phyloP scores from a whole-genome alignment of 2,797 vertebrate species.

The Sebastes aleutianus region DNA sequence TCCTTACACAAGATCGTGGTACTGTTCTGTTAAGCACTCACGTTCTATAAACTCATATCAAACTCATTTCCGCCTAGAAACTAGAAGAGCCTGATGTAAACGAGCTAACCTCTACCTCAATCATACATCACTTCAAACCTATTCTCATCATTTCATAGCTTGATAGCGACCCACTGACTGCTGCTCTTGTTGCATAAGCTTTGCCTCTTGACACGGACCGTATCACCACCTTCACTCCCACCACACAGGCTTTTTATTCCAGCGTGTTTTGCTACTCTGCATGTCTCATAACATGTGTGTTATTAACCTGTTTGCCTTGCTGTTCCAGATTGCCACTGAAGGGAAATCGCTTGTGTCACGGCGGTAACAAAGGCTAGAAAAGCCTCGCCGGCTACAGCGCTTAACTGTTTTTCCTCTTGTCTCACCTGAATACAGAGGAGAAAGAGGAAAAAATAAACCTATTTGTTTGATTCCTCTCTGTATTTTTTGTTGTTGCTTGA shows the following conservation, averaged over 20 bases:
- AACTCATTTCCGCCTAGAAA: background rate
- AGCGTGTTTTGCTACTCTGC: slow-evolving; percentile 60
- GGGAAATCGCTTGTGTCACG: slow-evolving; percentile 74
- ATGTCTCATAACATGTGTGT: slow-evolving; percentile 79
- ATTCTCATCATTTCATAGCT: background rate
- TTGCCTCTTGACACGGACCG: slow-evolving; percentile 18
- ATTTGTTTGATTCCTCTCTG: slow-evolving; percentile 51
- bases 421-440: slow-evolving; percentile 28
- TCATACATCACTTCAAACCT: background rate
- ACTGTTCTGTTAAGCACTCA: background rate
- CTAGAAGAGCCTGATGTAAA: background rate
- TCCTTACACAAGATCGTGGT: background rate
- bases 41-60: background rate
- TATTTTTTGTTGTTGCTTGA: slow-evolving; percentile 51
- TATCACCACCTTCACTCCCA: slow-evolving; percentile 14
- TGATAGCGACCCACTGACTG: slow-evolving; percentile 15
- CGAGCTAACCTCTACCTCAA: slow-evolving; percentile 32
- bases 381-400: slow-evolving; percentile 45
- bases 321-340: slow-evolving; percentile 92
- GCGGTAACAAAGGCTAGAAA: slow-evolving; percentile 76
- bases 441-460: slow-evolving; percentile 56
- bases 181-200: slow-evolving; percentile 44
- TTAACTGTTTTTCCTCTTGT: slow-evolving; percentile 58
- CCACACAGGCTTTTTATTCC: slow-evolving; percentile 27
- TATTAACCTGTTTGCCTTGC: slow-evolving; percentile 99